These are phyloP conservation scores for Bombylius discolor DNA, from an alignment of 2,888 invertebrate genomes.

Conservation along the genomic window DNA sequence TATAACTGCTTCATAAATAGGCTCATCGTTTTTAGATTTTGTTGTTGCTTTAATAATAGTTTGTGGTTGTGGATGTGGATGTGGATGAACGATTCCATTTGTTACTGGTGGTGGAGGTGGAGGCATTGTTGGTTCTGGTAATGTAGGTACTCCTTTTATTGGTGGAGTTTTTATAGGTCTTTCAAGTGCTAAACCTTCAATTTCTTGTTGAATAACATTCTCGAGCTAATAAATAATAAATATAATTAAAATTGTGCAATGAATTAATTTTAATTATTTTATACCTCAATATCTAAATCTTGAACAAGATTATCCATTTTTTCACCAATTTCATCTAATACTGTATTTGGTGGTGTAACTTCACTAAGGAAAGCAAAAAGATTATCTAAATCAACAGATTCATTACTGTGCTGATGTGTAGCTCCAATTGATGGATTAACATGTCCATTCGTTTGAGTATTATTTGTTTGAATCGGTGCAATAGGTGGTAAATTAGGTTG, in stretches of 20 bases:
- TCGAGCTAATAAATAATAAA: conserved; percentile 37
- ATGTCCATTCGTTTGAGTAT: conserved; percentile 18
- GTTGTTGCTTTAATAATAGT: conserved; percentile 17
- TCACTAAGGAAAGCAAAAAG: conserved; percentile 82
- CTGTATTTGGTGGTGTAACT: conserved; percentile 50
- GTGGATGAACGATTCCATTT: conserved; percentile 20
- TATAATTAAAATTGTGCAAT: conserved; percentile 8
- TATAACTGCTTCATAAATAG: conserved; percentile 75
- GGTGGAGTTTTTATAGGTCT: conserved; percentile 21
- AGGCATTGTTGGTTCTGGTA: conserved; percentile 65
- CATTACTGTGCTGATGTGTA: conserved; percentile 38
- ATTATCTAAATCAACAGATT: conserved; percentile 77
- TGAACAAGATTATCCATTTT: conserved; percentile 73
- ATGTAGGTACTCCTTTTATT: conserved; percentile 40
- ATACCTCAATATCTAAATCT: conserved; percentile 66
- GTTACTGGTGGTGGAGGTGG: conserved; percentile 51
- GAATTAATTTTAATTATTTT: not conserved
- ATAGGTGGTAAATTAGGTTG: conserved; percentile 16
- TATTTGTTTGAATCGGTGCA: conserved; percentile 13
- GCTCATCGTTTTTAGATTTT: conserved; percentile 43
- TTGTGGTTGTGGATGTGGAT: conserved; percentile 22
- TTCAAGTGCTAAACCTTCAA: conserved; percentile 40
- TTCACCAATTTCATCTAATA: conserved; percentile 71
- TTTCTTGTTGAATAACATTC: conserved; percentile 49
- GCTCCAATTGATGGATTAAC: conserved; percentile 20